Evolutionary conservation across 2,113 vertebrate species (phyloP).

Genomic region (Quiscalus mexicanus): DNA sequence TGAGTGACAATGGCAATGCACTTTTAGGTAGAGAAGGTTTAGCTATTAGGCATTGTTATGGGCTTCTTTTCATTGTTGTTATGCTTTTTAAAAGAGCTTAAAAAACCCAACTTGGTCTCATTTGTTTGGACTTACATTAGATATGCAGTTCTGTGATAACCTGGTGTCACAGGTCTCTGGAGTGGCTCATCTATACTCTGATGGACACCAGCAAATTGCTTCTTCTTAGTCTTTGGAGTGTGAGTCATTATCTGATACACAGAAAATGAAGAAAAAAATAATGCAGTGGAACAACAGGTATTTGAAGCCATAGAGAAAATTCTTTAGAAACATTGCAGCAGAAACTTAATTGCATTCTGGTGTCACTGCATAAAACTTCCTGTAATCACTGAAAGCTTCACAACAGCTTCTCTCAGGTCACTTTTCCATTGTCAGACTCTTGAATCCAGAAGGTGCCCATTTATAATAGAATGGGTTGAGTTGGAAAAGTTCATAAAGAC

Average conservation of each 20-base stretch:
- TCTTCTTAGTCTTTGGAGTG: slow-evolving; percentile 84
- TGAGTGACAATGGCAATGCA: background rate
- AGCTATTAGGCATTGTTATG: background rate
- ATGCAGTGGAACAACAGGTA: background rate
- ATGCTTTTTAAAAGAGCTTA: background rate
- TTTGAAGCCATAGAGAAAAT: background rate
- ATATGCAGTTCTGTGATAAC: slow-evolving; percentile 75
- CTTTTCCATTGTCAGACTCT: background rate
- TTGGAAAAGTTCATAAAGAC: background rate
- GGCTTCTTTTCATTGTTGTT: background rate
- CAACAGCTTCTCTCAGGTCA: background rate
- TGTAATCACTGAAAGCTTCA: background rate
- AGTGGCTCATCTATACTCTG: slow-evolving; percentile 85
- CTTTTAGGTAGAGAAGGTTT: slow-evolving; percentile 4
- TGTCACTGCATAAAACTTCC: background rate
- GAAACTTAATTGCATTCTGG: background rate
- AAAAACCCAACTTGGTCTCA: background rate
- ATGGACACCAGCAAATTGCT: slow-evolving; percentile 44
- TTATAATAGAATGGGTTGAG: background rate
- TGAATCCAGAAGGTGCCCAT: background rate
- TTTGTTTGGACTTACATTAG: slow-evolving; percentile 75
- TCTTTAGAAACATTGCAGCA: background rate
- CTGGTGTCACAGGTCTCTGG: slow-evolving; percentile 88
- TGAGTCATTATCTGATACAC: slow-evolving; percentile 91
- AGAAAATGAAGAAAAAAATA: background rate